Evolutionary conservation across 2,888 invertebrate genomes (phyloP), one percentile per base, ranked within the genome.

Genomic region (Caenorhabditis sp.): DNA sequence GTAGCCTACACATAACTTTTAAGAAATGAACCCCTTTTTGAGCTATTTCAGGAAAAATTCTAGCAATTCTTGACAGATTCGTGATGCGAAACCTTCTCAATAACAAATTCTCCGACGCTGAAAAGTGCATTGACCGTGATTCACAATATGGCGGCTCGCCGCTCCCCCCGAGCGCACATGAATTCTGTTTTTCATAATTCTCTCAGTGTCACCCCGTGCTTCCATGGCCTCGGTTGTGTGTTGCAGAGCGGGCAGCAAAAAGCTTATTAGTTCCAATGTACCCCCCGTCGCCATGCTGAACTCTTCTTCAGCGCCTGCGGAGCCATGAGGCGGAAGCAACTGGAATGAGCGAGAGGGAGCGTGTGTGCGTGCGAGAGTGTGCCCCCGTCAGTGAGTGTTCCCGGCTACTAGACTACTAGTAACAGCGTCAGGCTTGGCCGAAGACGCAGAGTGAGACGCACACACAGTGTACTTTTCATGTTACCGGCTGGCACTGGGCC

Each of bases 401-500:
- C 37, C n/a, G n/a, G n/a, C n/a, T n/a, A n/a, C n/a, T n/a, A n/a
- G 41, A 41, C 52, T 46, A 39, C 66, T 30, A 66, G 56, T 56
- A 53, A n/a, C n/a, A n/a, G n/a, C n/a, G n/a, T 52, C 53, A 52
- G 45, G 17, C 24, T 32, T 45, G 27, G 27, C n/a, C 41, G 1
- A 41, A 41, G 71, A 62, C 62, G 71, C 62, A 71, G 71, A 52
- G 50, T n/a, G n/a, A n/a, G n/a, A n/a, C n/a, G n/a, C n/a, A 59
- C 32, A 56, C 17, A 35, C 13, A 27, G 30, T 77, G 77, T 61
- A 71, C 77, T 77, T 77, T 77, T 39, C 62, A 59, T 77, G 77
- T 71, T 71, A 77, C 77, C 70, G 70, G 45, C 77, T 48, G 52
- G 77, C 72, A 77, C 77, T 61, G 61, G 20, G 58, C 35, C 24